Percentiles rank a stretch among this genome's conserved stretches.
phyloP scores from a whole-genome alignment of 2,888 invertebrate genomes.

The Ellobium chinense region DNA sequence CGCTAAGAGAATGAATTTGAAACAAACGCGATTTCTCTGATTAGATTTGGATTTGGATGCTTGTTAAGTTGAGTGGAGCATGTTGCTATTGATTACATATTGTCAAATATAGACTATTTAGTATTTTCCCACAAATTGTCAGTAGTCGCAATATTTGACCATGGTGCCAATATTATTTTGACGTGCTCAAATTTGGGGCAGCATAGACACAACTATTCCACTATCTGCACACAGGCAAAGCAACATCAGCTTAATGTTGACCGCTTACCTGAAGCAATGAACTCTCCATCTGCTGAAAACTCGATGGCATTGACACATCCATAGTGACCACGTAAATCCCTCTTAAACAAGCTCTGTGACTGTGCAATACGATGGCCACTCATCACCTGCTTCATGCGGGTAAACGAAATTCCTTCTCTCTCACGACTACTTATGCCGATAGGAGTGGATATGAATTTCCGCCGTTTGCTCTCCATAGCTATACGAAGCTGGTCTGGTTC shows the following conservation, averaged over 20 bases:
- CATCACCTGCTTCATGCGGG: neutral
- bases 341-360: conserved; percentile 33
- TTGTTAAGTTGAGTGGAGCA: no score
- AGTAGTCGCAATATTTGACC: no score
- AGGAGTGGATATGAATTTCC: conserved; percentile 25
- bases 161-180: no score
- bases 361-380: conserved; percentile 17
- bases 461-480: neutral
- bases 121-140: no score
- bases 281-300: conserved; percentile 90
- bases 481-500: neutral
- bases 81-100: no score
- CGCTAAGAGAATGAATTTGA: no score
- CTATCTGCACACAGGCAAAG: neutral
- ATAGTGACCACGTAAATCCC: conserved; percentile 91
- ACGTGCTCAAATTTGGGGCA: no score
- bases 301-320: conserved; percentile 98
- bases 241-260: no score
- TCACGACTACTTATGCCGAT: conserved; percentile 8
- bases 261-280: conserved; percentile 92
- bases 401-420: neutral
- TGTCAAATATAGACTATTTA: no score
- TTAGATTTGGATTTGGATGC: no score
- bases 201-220: no score
- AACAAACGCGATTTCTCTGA: no score